Conservation (phyloP, 2,797 vertebrate genomes). For the Nyctibius grandis region DNA sequence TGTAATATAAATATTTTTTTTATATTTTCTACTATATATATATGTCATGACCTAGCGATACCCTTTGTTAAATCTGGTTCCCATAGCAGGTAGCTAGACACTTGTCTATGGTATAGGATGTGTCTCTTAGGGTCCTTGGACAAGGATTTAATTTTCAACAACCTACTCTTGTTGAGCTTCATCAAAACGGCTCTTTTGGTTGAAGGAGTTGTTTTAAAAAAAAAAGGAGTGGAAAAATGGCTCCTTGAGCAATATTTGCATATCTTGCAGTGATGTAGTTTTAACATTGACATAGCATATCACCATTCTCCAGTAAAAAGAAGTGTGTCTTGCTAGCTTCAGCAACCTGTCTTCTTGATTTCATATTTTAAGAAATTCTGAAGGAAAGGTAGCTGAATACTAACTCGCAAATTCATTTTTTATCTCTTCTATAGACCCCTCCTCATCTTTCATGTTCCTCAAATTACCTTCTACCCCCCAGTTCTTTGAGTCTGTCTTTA, state of each 20-base stretch:
- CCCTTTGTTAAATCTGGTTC: background rate
- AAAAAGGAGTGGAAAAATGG: background rate
- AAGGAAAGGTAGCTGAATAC: background rate
- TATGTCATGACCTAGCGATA: background rate
- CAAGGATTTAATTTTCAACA: background rate
- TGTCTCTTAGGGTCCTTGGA: background rate
- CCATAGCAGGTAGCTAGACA: background rate
- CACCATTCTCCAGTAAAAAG: background rate
- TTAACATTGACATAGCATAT: background rate
- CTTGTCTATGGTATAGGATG: background rate
- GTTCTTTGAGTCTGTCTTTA: background rate
- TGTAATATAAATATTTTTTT: background rate
- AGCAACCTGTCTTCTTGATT: background rate
- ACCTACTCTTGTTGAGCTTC: background rate
- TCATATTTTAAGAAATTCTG: background rate
- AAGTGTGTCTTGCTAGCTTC: background rate
- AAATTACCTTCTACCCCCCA: background rate
- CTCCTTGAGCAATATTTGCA: background rate
- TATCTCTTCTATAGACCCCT: background rate
- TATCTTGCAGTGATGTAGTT: background rate
- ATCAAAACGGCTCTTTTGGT: background rate
- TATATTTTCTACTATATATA: background rate
- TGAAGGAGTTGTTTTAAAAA: background rate
- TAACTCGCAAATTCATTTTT: background rate
- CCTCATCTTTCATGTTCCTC: background rate